Evolutionary conservation across 2,113 vertebrate species (phyloP).

Genomic region (Delphinus delphis): DNA sequence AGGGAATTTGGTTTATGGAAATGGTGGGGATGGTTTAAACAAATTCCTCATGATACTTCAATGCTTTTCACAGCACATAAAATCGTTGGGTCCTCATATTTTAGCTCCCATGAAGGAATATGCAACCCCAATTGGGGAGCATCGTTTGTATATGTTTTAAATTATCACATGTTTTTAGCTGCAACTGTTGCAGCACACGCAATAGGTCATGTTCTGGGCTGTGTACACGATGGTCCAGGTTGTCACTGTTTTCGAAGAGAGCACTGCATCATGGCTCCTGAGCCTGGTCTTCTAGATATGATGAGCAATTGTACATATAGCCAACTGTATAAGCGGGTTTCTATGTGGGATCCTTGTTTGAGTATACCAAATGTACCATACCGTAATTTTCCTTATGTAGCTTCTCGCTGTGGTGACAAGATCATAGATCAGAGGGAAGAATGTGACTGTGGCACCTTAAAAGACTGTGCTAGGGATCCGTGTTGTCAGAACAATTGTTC

Average conservation of each 20-base stretch:
- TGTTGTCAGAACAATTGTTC: conserved; percentile 75
- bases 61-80: conserved; percentile 52
- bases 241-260: conserved; percentile 73
- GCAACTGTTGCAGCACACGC: conserved; percentile 28
- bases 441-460: conserved; percentile 80
- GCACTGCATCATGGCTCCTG: conserved; percentile 72
- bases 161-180: neutral
- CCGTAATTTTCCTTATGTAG: neutral
- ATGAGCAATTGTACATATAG: conserved; percentile 81
- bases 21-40: accelerated
- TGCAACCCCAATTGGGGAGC: conserved; percentile 59
- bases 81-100: accelerated
- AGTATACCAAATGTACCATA: accelerated
- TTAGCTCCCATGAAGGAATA: accelerated
- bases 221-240: accelerated
- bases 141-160: neutral
- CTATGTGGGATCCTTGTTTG: neutral
- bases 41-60: neutral
- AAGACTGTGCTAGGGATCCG: conserved; percentile 50
- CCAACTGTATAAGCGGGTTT: accelerated
- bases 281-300: accelerated
- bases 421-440: conserved; percentile 30
- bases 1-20: neutral
- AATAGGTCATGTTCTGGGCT: conserved; percentile 62
- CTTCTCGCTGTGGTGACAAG: conserved; percentile 75